Conservation (phyloP, 1,140 invertebrate genomes). For the Euwallacea fornicatus region DNA sequence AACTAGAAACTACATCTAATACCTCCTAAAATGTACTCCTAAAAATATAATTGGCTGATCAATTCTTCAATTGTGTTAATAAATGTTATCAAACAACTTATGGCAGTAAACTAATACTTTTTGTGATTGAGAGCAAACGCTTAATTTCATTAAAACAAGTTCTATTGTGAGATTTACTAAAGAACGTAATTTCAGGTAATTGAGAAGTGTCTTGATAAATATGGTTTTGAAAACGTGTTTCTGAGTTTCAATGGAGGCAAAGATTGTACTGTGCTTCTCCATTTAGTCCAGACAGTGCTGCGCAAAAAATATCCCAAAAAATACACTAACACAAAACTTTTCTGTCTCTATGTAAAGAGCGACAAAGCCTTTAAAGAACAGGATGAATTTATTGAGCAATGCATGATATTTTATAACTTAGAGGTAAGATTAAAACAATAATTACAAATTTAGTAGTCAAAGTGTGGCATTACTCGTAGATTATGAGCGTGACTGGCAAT, state of each 20-base stretch:
- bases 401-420: slow-evolving; percentile 71
- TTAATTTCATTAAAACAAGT: background rate
- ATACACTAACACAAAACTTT: slow-evolving; percentile 34
- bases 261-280: slow-evolving; percentile 90
- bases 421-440: slow-evolving; percentile 47
- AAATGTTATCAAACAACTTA: background rate
- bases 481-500: slow-evolving; percentile 68
- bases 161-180: background rate
- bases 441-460: slow-evolving; percentile 5
- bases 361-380: slow-evolving; percentile 82
- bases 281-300: slow-evolving; percentile 70
- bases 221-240: slow-evolving; percentile 72
- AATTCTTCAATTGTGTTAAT: no score
- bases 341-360: slow-evolving; percentile 73
- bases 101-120: background rate
- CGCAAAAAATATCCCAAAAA: slow-evolving; percentile 56
- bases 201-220: slow-evolving; percentile 57
- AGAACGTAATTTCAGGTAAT: slow-evolving; percentile 7
- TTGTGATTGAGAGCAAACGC: background rate
- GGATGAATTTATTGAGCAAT: slow-evolving; percentile 77
- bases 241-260: slow-evolving; percentile 97
- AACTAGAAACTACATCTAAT: no score
- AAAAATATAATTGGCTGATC: no score
- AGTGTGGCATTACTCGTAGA: background rate
- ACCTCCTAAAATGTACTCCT: no score